These are phyloP conservation scores for Solenopsis invicta DNA, from an alignment of 1,140 invertebrate genomes.

Conservation along the genomic window DNA sequence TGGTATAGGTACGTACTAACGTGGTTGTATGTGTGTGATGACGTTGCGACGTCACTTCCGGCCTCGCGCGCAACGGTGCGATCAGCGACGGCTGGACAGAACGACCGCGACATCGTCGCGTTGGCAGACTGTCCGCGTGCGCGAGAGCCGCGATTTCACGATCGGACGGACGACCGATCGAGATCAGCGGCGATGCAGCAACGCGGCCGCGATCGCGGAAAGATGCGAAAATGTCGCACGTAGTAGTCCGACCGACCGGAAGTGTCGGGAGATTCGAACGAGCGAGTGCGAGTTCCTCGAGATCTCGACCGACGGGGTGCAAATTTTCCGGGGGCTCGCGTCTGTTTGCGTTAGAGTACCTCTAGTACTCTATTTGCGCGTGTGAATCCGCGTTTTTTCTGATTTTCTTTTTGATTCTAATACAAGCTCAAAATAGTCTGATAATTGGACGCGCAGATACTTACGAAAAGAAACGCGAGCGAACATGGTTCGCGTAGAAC, in stretches of 20 bases:
- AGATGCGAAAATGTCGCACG: not conserved
- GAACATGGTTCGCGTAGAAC: too few species aligned
- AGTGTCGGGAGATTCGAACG: not conserved
- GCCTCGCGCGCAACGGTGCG: constrained; percentile 70
- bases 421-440: too few species aligned
- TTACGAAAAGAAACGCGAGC: too few species aligned
- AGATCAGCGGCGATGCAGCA: not conserved
- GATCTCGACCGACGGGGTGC: not conserved
- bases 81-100: too few species aligned
- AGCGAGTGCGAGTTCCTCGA: not conserved
- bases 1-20: constrained; percentile 5
- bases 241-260: constrained; percentile 29
- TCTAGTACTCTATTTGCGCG: too few species aligned
- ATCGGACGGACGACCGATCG: not conserved
- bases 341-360: too few species aligned
- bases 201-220: too few species aligned
- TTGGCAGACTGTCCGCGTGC: not conserved
- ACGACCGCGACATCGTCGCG: too few species aligned
- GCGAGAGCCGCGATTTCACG: not conserved
- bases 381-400: too few species aligned
- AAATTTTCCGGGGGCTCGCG: too few species aligned
- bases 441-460: too few species aligned
- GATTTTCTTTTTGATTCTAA: too few species aligned
- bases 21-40: not conserved
- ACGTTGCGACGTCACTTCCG: constrained; percentile 67